phyloP scores from a whole-genome alignment of 2,797 vertebrate genomes.

The Rhyacichthys aspro region DNA sequence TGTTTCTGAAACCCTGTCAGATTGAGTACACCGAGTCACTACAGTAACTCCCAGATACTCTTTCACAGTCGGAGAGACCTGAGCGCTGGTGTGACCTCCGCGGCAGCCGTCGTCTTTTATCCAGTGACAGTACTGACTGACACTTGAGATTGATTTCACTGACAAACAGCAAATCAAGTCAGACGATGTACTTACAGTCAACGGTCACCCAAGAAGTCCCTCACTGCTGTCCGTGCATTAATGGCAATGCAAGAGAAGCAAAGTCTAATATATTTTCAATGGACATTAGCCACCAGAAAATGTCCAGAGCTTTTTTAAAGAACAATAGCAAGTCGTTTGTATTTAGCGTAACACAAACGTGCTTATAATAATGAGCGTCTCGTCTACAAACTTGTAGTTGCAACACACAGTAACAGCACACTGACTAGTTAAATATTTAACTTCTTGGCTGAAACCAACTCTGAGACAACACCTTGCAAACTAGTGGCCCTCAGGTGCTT shows the following conservation, averaged over 20 bases:
- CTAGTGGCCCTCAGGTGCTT: background rate
- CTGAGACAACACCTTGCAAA: background rate
- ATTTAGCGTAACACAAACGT: no score
- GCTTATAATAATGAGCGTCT: background rate
- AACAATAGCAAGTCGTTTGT: no score
- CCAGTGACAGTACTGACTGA: conserved; percentile 10
- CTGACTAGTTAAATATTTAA: no score
- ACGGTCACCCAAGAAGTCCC: conserved; percentile 1
- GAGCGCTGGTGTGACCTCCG: conserved; percentile 10
- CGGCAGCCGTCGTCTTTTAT: conserved; percentile 2
- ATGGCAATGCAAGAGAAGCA: no score
- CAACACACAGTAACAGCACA: no score
- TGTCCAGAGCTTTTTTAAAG: no score
- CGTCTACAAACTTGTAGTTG: background rate
- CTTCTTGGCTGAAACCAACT: background rate
- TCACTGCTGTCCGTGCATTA: background rate
- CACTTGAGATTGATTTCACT: background rate
- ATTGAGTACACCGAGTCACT: conserved; percentile 1
- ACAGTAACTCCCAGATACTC: conserved; percentile 25
- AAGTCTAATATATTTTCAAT: no score
- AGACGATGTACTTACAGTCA: background rate
- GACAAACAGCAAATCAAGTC: conserved; percentile 10
- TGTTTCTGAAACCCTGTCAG: conserved; percentile 17
- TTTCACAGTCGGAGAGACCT: conserved; percentile 28
- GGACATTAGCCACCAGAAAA: no score